Base-by-base conservation (phyloP, 2,113 vertebrate species). In the Lepisosteus osseus region DNA sequence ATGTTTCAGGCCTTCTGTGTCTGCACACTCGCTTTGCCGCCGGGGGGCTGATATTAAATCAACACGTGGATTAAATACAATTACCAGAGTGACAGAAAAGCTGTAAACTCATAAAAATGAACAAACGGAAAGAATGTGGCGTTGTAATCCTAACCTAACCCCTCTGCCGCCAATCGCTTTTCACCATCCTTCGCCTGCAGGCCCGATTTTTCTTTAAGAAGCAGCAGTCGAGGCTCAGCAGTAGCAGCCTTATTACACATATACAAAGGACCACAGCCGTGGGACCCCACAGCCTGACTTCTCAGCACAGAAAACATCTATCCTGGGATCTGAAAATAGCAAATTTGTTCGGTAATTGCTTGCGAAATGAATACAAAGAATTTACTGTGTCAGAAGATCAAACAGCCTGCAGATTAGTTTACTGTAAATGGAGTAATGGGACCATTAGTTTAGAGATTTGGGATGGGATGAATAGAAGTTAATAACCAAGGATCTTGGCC, bases 41-140 rank as follows among this genome's bases (percentile, higher is more conserved):
- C 67, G 13, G 41, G 29, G 54, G 55, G 67, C 67, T 13, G 57
- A 43, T 59, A 47, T 69, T 69, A 69, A 69, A 69, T 57, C 67
- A 69, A 59, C 67, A 59, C 67, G 6, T 12, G 66, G 54, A 69
- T 69, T 69, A 69, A 62, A 70, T 62, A 70, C 69, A 70, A 40
- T 51, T 51, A 62, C 57, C 3, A 43, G 44, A 41, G 7, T 5
- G 57, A 70, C 43, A 62, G 69, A 56, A 70, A 61, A 70, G 59
- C 57, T 51, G 69, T 62, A 62, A 70, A 62, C 69, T 62, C n/a
- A 15, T 62, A 70, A 70, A 70, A 70, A 51, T 29, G 59, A 29
- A 63, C 42, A 62, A 56, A 70, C 59, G 51, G 8, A 9, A n/a
- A 59, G 66, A 54, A 62, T 13, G 4, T 41, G 69, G 59, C 4